A percentile compares a stretch with the other conserved stretches of the same genome.
phyloP scores from a whole-genome alignment of 2,888 invertebrate species.

The Cistogaster globosa region DNA sequence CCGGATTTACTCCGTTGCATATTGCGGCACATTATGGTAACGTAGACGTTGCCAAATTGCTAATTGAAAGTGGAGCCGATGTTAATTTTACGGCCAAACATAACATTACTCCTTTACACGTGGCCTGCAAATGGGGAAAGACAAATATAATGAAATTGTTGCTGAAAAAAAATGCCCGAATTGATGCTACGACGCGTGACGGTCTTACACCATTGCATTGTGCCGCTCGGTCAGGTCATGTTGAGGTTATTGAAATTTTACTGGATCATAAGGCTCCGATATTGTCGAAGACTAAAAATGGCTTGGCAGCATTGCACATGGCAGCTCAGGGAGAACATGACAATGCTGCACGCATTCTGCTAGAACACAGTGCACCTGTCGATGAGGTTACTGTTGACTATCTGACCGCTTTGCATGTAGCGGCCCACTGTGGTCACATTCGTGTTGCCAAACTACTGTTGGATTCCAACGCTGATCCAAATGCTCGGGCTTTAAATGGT shows the following conservation, averaged over 20 bases:
- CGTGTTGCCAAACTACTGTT: conserved; percentile 95
- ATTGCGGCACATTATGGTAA: conserved; percentile 99
- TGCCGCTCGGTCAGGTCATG: conserved; percentile 97
- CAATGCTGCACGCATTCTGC: conserved; percentile 95
- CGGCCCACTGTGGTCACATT: conserved; percentile 96
- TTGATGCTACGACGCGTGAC: conserved; percentile 96
- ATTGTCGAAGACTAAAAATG: conserved; percentile 97
- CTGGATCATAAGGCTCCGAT: conserved; percentile 96
- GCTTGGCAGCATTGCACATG: conserved; percentile 98
- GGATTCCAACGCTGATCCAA: conserved; percentile 97
- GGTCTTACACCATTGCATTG: conserved; percentile 98
- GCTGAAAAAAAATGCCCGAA: conserved; percentile 93
- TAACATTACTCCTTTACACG: conserved; percentile 98
- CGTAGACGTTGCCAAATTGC: conserved; percentile 94
- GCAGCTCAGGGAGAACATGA: conserved; percentile 99
- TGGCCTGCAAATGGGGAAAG: conserved; percentile 99
- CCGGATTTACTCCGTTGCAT: conserved; percentile 98
- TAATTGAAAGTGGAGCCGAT: conserved; percentile 96
- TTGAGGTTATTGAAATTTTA: conserved; percentile 94
- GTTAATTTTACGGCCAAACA: conserved; percentile 98
- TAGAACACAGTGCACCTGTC: conserved; percentile 97
- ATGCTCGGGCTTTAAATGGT: conserved; percentile 97
- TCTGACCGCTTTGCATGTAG: conserved; percentile 97
- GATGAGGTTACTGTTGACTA: conserved; percentile 99
- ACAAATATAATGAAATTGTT: conserved; percentile 95